Evolutionary conservation across 2,888 invertebrate species (phyloP).

Genomic region (Panopea generosa): DNA sequence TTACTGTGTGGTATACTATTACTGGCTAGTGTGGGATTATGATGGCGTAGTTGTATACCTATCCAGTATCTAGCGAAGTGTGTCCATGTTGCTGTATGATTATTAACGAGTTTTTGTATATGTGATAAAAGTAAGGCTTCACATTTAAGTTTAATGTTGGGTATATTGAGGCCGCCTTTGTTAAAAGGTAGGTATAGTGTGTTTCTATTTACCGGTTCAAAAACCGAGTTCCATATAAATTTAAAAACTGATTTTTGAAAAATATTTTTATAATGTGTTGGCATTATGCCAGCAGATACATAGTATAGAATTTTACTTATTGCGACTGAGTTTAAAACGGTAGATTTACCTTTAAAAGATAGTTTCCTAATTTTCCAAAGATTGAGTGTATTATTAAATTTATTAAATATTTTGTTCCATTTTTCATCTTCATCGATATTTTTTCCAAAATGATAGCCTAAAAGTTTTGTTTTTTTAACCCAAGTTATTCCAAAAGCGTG

Average conservation of each 20-base stretch:
- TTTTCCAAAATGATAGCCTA: constrained; percentile 48
- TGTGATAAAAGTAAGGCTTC: too few relatives aligned
- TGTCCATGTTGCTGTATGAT: too few relatives aligned
- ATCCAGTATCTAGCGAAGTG: too few relatives aligned
- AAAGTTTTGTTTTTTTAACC: constrained; percentile 45
- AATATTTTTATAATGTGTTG: neutral
- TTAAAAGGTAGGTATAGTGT: constrained; percentile 2
- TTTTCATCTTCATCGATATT: constrained; percentile 37
- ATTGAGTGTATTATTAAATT: constrained; percentile 35
- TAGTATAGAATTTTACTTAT: neutral
- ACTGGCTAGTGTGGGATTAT: too few relatives aligned
- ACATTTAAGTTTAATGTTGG: too few relatives aligned
- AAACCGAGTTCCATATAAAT: constrained; percentile 5
- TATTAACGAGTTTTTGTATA: too few relatives aligned
- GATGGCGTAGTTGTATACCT: too few relatives aligned
- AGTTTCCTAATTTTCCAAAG: neutral
- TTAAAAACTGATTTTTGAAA: neutral
- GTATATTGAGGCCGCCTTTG: too few relatives aligned
- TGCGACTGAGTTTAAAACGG: constrained; percentile 22
- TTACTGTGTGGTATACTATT: too few relatives aligned
- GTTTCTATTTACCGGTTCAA: constrained; percentile 1
- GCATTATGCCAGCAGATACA: constrained; percentile 12
- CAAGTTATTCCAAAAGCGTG: constrained; percentile 61
- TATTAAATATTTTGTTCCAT: constrained; percentile 35
- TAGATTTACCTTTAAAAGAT: constrained; percentile 37